Conservation (phyloP, 2,797 vertebrate genomes). For the Onychomys leucogaster region DNA sequence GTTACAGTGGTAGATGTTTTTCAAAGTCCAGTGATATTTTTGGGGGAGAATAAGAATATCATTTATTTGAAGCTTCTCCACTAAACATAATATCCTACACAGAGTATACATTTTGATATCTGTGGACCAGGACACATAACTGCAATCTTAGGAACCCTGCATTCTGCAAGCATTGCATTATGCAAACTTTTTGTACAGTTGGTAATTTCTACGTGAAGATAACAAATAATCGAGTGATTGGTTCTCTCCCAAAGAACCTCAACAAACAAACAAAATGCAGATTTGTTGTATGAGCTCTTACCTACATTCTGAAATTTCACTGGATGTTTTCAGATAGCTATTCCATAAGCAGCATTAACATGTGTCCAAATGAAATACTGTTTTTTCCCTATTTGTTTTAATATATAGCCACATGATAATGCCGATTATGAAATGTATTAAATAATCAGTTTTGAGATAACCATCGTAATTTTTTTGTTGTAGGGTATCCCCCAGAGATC, state of each 20-base stretch:
- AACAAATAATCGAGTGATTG: background rate
- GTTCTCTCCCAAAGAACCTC: background rate
- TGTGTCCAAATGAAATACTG: background rate
- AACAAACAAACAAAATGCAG: background rate
- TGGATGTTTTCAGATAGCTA: background rate
- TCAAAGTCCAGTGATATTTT: background rate
- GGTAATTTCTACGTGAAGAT: background rate
- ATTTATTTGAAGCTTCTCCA: background rate
- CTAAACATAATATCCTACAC: background rate
- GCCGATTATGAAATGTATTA: constrained; percentile 67
- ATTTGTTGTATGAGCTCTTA: background rate
- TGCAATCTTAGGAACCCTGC: background rate
- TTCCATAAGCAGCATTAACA: background rate
- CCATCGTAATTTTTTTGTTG: constrained; percentile 56
- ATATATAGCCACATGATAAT: constrained; percentile 54
- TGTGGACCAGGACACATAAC: background rate
- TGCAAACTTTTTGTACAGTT: background rate
- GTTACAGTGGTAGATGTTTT: background rate
- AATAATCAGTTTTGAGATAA: constrained; percentile 57
- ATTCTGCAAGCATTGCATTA: background rate
- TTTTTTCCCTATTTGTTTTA: background rate
- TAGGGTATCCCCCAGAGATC: background rate
- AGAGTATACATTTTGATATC: background rate
- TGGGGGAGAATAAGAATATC: background rate
- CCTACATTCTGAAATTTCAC: background rate